Percentiles rank a stretch among this genome's conserved stretches.
These are phyloP conservation scores for Budorcas taxicolor DNA, from an alignment of 2,113 vertebrate species.

Conservation along the genomic window DNA sequence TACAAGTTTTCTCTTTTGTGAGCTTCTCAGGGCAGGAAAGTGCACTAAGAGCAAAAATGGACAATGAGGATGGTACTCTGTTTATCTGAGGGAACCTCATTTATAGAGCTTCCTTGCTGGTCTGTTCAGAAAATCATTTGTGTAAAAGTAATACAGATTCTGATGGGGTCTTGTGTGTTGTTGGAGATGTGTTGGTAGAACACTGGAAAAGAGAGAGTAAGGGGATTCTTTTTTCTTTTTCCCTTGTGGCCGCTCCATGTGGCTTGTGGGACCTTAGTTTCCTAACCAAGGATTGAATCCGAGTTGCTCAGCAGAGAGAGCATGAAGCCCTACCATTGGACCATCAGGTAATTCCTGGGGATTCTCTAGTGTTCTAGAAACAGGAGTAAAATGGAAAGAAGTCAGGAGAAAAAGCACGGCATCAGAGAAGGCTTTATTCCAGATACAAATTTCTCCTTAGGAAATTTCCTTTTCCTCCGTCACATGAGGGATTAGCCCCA, in stretches of 20 bases:
- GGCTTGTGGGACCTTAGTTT: neutral
- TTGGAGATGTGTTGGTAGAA: neutral
- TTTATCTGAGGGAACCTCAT: neutral
- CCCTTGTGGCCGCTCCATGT: neutral
- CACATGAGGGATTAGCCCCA: neutral
- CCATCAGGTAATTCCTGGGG: neutral
- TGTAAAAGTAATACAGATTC: neutral
- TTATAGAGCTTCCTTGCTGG: neutral
- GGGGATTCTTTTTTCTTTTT: neutral
- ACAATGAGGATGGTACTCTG: neutral
- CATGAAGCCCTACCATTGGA: neutral
- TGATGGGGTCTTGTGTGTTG: rapidly evolving
- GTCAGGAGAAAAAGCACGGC: neutral
- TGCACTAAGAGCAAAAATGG: neutral
- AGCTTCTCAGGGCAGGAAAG: neutral
- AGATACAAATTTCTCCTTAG: neutral
- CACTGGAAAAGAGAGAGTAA: neutral
- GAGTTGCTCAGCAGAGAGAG: neutral
- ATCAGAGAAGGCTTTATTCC: neutral
- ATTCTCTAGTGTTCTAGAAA: neutral
- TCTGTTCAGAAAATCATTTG: neutral
- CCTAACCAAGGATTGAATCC: neutral
- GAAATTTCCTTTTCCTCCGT: neutral
- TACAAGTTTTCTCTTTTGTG: neutral
- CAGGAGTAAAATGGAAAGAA: neutral